Evolutionary conservation across 1,140 invertebrate species (phyloP).

Genomic region (Drosophila parabipectinata): DNA sequence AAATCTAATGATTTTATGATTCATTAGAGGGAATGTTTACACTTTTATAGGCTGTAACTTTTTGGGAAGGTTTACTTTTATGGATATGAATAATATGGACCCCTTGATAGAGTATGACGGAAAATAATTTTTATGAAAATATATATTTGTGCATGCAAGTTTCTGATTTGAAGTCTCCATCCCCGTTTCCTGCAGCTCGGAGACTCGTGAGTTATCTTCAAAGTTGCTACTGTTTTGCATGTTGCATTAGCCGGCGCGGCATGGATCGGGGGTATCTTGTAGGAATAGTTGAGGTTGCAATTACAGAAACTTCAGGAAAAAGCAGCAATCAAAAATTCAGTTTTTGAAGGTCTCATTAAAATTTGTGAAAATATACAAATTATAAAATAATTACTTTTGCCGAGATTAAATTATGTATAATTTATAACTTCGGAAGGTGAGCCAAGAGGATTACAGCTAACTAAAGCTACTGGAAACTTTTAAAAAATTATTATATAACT

Average conservation of each 20-base stretch:
- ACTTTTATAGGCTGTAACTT: neutral
- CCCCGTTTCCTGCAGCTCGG: constrained; percentile 35
- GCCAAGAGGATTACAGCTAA: neutral
- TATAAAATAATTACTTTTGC: constrained; percentile 38
- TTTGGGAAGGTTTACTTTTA: neutral
- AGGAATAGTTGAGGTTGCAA: constrained; percentile 30
- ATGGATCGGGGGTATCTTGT: constrained; percentile 9
- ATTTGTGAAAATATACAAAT: constrained; percentile 17
- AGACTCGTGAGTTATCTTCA: constrained; percentile 51
- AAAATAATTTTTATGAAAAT: constrained; percentile 64
- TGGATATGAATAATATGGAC: neutral
- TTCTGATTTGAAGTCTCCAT: constrained; percentile 27
- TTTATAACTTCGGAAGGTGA: neutral
- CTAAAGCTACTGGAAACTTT: neutral
- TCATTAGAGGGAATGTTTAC: neutral
- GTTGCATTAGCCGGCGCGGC: constrained; percentile 34
- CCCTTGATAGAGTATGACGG: neutral
- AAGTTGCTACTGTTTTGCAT: constrained; percentile 41
- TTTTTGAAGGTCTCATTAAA: constrained; percentile 26
- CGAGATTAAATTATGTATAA: constrained; percentile 36
- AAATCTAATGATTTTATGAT: neutral
- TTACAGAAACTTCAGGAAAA: constrained; percentile 29
- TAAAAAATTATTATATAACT: too few species aligned
- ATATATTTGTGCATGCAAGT: constrained; percentile 62
- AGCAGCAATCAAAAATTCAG: constrained; percentile 19